Percentiles rank a stretch among this genome's conserved stretches.
These are phyloP conservation scores for Mantis religiosa DNA, from an alignment of 2,888 invertebrate species.

Conservation along the genomic window DNA sequence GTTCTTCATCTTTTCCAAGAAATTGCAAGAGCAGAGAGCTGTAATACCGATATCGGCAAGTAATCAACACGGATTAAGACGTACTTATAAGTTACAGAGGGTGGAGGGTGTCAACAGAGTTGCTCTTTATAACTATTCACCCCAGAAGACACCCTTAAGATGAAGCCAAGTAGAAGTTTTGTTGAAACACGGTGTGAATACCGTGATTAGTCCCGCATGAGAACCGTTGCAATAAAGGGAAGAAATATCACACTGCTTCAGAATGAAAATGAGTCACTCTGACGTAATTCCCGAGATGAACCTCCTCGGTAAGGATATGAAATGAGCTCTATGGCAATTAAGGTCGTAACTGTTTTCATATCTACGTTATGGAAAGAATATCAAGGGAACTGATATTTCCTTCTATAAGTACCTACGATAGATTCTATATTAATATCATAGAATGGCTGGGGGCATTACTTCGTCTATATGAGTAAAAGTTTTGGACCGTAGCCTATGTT, in stretches of 20 bases:
- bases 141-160: background rate
- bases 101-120: background rate
- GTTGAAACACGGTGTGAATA: constrained; percentile 8
- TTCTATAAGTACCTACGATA: too few species aligned
- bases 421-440: too few species aligned
- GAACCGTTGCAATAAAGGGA: background rate
- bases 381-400: too few species aligned
- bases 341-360: too few species aligned
- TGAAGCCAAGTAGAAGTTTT: constrained; percentile 1
- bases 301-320: background rate
- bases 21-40: background rate
- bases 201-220: background rate
- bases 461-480: too few species aligned
- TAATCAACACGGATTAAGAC: constrained; percentile 12
- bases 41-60: background rate
- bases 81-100: background rate
- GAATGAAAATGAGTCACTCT: background rate
- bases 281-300: background rate
- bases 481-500: too few species aligned
- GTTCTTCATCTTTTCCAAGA: background rate
- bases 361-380: too few species aligned
- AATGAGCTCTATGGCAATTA: background rate
- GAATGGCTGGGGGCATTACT: too few species aligned
- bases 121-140: background rate
- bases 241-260: background rate